A percentile compares a stretch with the other conserved stretches of the same genome.
Conservation (phyloP, 2,888 invertebrate genomes). For the Rotaria magnacalcarata region DNA sequence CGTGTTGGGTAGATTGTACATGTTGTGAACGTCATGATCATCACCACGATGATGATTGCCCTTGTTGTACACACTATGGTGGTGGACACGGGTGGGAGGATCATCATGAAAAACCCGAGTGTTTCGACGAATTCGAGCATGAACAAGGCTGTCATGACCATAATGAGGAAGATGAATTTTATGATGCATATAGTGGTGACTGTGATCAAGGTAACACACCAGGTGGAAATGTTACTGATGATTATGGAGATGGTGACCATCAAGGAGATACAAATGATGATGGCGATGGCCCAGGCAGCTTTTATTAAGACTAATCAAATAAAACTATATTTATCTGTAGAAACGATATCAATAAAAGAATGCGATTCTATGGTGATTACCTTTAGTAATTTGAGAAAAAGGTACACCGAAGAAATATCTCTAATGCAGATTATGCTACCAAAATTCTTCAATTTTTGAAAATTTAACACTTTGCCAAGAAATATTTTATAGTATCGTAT, state of each 20-base stretch:
- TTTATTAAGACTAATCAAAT: background rate
- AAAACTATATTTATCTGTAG: no score
- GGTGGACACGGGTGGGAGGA: background rate
- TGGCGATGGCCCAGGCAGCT: background rate
- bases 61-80: background rate
- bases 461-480: no score
- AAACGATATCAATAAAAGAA: no score
- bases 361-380: no score
- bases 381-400: no score
- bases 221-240: background rate
- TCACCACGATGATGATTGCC: background rate
- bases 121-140: background rate
- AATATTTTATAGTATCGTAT: no score
- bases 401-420: no score
- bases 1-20: background rate
- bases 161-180: background rate
- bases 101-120: background rate
- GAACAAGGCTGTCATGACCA: background rate
- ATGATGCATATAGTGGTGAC: background rate
- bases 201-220: background rate
- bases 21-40: background rate
- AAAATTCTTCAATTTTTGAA: no score
- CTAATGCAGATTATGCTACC: no score
- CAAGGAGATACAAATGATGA: background rate
- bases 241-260: background rate